phyloP scores from a whole-genome alignment of 2,797 vertebrate genomes.

The Sebastes jordani region DNA sequence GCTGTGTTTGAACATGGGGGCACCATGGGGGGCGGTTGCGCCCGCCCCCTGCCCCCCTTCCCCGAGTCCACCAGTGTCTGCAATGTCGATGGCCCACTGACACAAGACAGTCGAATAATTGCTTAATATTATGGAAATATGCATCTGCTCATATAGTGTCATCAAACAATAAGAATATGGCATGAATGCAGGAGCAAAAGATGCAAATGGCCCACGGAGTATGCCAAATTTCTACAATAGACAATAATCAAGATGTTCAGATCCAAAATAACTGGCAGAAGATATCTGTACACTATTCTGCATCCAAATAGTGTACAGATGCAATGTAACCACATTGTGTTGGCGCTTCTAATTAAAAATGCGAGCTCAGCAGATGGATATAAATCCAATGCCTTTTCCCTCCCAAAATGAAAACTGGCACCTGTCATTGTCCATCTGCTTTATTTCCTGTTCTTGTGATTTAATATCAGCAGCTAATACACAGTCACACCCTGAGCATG shows the following conservation, averaged over 20 bases:
- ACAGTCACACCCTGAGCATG: slow-evolving; percentile 31
- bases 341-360: slow-evolving; percentile 46
- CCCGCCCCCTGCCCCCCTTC: no score
- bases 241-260: slow-evolving; percentile 37
- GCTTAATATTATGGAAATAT: background rate
- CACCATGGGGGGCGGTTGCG: accelerated
- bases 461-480: slow-evolving; percentile 57
- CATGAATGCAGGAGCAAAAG: background rate
- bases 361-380: slow-evolving; percentile 55
- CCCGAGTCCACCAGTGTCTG: background rate
- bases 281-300: background rate
- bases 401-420: slow-evolving; percentile 55
- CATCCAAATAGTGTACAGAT: slow-evolving; percentile 33
- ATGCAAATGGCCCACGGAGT: background rate
- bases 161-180: background rate
- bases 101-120: background rate
- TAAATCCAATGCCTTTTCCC: slow-evolving; percentile 27
- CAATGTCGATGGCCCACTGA: background rate
- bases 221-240: slow-evolving; percentile 22
- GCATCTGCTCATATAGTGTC: background rate
- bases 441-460: slow-evolving; percentile 47
- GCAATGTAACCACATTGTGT: slow-evolving; percentile 38
- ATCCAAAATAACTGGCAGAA: background rate
- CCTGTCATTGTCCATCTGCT: slow-evolving; percentile 62
- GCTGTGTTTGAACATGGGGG: background rate